Evolutionary conservation across 1,140 invertebrate genomes (phyloP), one percentile per base, ranked within the genome.

Genomic region (Achatina immaculata): DNA sequence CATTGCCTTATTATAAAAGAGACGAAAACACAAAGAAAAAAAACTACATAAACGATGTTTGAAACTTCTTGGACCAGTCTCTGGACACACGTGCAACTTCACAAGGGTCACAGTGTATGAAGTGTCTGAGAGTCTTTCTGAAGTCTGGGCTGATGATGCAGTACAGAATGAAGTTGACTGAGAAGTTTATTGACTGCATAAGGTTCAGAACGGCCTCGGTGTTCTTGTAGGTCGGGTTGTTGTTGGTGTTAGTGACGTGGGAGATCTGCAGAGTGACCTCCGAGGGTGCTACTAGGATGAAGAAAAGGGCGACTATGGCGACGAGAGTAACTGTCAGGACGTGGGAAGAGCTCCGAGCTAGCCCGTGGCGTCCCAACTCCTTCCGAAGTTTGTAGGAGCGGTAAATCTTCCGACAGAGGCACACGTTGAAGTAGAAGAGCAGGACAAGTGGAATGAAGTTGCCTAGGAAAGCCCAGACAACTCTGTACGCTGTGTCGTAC

Each of bases 401-500:
- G 66, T 90, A 88, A 51, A 91, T 89, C 81, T 88, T 85, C 36
- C 85, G 75, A 45, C 88, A 87, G 43, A 91, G 83, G 51, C 85
- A 85, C 7, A 89, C 87, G 76, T 91, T 91, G 78, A 86, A 89
- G 78, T 86, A 86, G 21, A 91, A 73, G 14, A 91, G 85, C 2
- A 91, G 81, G n/a, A 89, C 55, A 14, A 90, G 81, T 0, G 90
- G 90, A 7, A 90, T 81, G 65, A 91, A 86, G 76, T 91, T 91
- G 19, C 89, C 89, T 16, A 89, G 43, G 6, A 88, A 85, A 0
- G 89, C 89, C 90, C 90, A 91, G 19, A 89, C 28, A 16, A 86
- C 79, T 45, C 90, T 78, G 76, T 91, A 91, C 0, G 81, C 80
- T 48, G 85, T 86, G 48, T 90, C 90, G 51, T 87, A 76, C 2